Conservation (phyloP, 2,113 vertebrate genomes). For the Stercorarius parasiticus region DNA sequence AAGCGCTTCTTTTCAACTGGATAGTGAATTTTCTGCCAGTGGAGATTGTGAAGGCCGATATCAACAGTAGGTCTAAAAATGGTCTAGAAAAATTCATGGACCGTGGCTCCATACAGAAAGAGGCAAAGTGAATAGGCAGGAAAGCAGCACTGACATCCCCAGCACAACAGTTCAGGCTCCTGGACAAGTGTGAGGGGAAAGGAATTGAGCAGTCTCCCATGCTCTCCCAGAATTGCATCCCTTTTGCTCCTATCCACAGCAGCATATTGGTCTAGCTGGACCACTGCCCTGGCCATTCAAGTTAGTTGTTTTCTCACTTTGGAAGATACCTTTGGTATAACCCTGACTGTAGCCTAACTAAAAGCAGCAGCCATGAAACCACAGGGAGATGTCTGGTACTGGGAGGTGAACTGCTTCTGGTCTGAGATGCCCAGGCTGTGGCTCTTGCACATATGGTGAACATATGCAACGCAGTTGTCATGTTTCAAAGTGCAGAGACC, state of each 20-base stretch:
- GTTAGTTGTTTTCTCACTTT: not conserved
- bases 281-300: not conserved
- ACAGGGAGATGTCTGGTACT: not conserved
- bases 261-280: not conserved
- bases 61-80: not conserved
- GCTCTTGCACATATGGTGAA: fast-evolving
- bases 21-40: not conserved
- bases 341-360: not conserved
- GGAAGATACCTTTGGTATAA: not conserved
- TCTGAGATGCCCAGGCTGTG: not conserved
- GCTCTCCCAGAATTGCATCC: not conserved
- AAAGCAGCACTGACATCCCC: not conserved
- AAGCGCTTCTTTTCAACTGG: not conserved
- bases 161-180: not conserved
- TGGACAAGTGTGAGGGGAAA: not conserved
- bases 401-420: not conserved
- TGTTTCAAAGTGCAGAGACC: not conserved
- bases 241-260: not conserved
- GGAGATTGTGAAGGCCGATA: not conserved
- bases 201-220: not conserved
- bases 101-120: not conserved
- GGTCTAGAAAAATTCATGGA: not conserved
- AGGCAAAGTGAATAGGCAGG: not conserved
- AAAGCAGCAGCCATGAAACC: not conserved
- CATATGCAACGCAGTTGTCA: fast-evolving